phyloP scores from a whole-genome alignment of 2,113 vertebrate species.

The Zapus hudsonius region DNA sequence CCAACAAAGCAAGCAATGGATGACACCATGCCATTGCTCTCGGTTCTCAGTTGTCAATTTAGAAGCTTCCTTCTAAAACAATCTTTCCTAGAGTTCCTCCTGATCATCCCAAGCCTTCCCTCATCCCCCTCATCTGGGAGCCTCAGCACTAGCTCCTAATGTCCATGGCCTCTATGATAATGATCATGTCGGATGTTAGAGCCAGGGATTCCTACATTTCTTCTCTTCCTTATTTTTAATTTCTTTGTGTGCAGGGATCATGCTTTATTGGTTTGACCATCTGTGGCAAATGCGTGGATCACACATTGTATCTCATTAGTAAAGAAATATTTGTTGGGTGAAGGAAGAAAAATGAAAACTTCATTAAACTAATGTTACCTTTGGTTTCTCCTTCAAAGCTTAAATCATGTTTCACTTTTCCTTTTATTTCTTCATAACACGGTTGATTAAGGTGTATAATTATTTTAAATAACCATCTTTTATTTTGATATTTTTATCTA shows the following conservation, averaged over 20 bases:
- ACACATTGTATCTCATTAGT: not conserved
- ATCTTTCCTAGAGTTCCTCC: not conserved
- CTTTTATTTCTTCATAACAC: not conserved
- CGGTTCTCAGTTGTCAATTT: not conserved
- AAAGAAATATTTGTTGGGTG: not conserved
- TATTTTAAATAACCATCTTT: not conserved
- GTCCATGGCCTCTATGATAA: not conserved
- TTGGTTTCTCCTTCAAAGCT: not conserved
- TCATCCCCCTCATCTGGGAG: not conserved
- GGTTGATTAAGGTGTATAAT: not conserved
- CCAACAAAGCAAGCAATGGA: not conserved
- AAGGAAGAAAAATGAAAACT: not conserved
- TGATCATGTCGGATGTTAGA: not conserved
- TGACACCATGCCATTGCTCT: too few relatives aligned
- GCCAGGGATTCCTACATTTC: not conserved
- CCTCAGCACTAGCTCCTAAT: accelerated
- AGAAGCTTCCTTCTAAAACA: not conserved
- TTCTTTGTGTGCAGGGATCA: not conserved
- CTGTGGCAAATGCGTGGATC: not conserved
- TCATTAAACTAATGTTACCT: not conserved
- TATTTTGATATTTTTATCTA: not conserved
- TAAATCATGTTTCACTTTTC: not conserved
- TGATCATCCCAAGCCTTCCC: not conserved
- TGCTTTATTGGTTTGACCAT: not conserved
- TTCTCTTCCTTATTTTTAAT: slow-evolving; percentile 3